Conservation (phyloP, 2,888 invertebrate species). For the Acronicta leporina region DNA sequence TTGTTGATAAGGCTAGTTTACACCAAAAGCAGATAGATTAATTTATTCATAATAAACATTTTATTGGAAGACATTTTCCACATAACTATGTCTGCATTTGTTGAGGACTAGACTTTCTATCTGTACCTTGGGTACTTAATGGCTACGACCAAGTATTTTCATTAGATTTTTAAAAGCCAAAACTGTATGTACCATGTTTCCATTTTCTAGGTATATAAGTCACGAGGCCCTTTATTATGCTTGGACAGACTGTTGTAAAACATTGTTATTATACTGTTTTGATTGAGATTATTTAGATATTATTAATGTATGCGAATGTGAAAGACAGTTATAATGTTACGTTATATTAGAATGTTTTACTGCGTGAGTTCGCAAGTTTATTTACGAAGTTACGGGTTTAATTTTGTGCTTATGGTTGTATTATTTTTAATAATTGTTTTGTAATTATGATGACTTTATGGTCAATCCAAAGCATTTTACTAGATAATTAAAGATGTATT, state of each 20-base stretch:
- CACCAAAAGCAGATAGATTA: not conserved
- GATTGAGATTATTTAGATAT: constrained; percentile 49
- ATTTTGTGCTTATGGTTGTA: constrained; percentile 57
- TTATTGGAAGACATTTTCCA: not conserved
- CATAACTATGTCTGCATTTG: not conserved
- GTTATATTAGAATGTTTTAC: constrained; percentile 53
- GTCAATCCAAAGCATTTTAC: constrained; percentile 49
- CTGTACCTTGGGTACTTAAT: constrained; percentile 18
- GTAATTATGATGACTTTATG: constrained; percentile 29
- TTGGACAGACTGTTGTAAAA: constrained; percentile 42
- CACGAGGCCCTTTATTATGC: constrained; percentile 37
- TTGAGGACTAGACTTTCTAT: constrained; percentile 11
- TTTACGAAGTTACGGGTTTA: constrained; percentile 50
- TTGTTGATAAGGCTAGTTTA: not conserved
- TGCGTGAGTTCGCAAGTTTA: constrained; percentile 44
- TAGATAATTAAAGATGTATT: constrained; percentile 38
- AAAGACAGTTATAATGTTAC: constrained; percentile 50
- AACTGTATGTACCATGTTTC: constrained; percentile 5
- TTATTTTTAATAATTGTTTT: constrained; percentile 47
- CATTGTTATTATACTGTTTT: constrained; percentile 30
- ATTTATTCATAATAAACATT: not conserved
- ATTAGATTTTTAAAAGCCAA: constrained; percentile 15
- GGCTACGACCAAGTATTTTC: constrained; percentile 31
- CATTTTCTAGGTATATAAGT: constrained; percentile 8
- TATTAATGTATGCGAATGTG: constrained; percentile 44